Evolutionary conservation across 2,113 vertebrate genomes (phyloP), one percentile per base, ranked within the genome.

Genomic region (Alouatta palliata): DNA sequence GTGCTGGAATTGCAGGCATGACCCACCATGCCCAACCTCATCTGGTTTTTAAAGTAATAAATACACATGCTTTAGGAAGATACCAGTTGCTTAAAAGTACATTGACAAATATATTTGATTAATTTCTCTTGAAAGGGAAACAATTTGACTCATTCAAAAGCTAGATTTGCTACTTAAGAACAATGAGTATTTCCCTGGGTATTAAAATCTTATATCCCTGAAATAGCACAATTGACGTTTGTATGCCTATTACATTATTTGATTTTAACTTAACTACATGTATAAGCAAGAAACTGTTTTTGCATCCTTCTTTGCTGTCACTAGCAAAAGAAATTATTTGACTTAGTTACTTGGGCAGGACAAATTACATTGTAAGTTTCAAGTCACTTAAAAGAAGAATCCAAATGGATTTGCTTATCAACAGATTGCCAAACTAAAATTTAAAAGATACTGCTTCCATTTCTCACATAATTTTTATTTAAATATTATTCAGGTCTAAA

Each of bases 311-410:
- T 81, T 90, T 68, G 94, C 87, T 95, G 76, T 88, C 40, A 25
- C 70, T 58, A 95, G 58, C 45, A 96, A 45, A 68, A 95, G 52
- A 68, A 95, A 61, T 56, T 83, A 61, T 87, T 87, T 87, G 73
- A 97, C 85, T 64, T 79, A 68, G 84, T 90, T 90, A 85, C 30
- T 91, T 71, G 87, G 81, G 37, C n/a, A 88, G 81, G 94, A 88
- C 61, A 95, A 8, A 93, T 91, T 76, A 66, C 37, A 49, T 61
- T 37, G 25, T 10, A 95, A 52, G 16, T 90, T 88, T 87, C 37
- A 90, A 70, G 54, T 73, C 20, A 37, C 47, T 96, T 96, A 37
- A 0, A 91, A 94, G 56, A 76, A 77, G 25, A 47, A 25, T 88
- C 11, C 52, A 84, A 73, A 66, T 45, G 30, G 32, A 73, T 95